Evolutionary conservation across 1,140 invertebrate genomes (phyloP).

Genomic region (Eriocheir sinensis): DNA sequence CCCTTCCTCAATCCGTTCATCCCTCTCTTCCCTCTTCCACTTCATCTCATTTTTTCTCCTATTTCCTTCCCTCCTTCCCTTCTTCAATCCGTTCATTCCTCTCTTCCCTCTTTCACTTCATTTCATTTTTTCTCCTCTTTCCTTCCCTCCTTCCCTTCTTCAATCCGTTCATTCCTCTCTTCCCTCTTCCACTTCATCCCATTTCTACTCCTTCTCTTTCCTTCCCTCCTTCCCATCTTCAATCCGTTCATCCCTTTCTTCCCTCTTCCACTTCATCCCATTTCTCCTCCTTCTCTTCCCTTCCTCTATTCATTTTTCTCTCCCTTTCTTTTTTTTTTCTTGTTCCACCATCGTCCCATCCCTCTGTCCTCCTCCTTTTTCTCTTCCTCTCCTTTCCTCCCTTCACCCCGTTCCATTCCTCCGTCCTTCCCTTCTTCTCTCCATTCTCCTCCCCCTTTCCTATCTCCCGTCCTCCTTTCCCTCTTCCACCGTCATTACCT

Average conservation of each 20-base stretch:
- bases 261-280: neutral
- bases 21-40: neutral
- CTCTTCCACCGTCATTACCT: neutral
- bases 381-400: too few species aligned
- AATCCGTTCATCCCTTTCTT: neutral
- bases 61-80: neutral
- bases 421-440: too few species aligned
- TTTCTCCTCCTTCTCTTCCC: neutral
- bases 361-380: neutral
- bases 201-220: neutral
- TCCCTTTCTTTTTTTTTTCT: neutral
- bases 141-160: neutral
- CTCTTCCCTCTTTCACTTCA: neutral
- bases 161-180: neutral
- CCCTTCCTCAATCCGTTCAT: neutral
- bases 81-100: neutral
- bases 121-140: neutral
- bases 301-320: too few species aligned
- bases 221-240: neutral
- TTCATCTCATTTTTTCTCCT: neutral
- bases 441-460: too few species aligned
- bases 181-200: too few species aligned
- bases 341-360: neutral
- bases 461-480: too few species aligned
- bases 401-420: too few species aligned